Base-by-base conservation (phyloP, 2,797 vertebrate species). In the Hephaestus fuliginosus region DNA sequence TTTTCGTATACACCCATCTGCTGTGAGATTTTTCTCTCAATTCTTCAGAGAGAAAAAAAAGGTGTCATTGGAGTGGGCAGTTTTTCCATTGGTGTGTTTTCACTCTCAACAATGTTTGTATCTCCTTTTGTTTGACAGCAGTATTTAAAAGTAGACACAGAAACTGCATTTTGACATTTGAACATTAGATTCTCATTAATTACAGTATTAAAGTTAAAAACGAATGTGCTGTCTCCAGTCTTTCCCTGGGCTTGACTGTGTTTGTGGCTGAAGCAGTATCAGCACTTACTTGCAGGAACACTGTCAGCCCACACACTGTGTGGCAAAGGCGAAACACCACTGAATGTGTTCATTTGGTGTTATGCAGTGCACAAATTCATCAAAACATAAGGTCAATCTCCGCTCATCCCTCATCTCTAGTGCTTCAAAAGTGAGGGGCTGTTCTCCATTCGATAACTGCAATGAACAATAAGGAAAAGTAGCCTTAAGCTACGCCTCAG, bases 1-100 rank as follows among this genome's bases (percentile, higher is more conserved):
- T 83, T 57, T 62, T 20, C 33, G 67, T 51, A 20, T n/a, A 65
- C 55, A 41, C 22, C 81, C 44, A 68, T 84, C 77, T 79, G 81
- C 52, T 57, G 51, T 68, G 72, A 87, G 22, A 61, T 61, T 48
- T 63, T 69, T 25, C 51, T 79, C 55, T 74, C n/a, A 13, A n/a
- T 28, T 17, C 22, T 63, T 81, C 18, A 43, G 25, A 25, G 25
- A 25, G 2, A 48, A 44, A 28, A 4, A 66, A 70, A 81, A 61
- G 12, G 49, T 80, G 64, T 55, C 52, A 70, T 41, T 70, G 11
- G 18, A 66, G 63, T 33, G 39, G 53, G 25, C 22, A 39, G 8
- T 33, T 48, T 60, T 52, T 55, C 25, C 11, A 41, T 53, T 56
- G 67, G 36, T 25, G 25, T 43, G 12, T 46, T 74, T 53, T 49